Base-by-base conservation (phyloP, 2,888 invertebrate species). In the Pilophorus perplexus region DNA sequence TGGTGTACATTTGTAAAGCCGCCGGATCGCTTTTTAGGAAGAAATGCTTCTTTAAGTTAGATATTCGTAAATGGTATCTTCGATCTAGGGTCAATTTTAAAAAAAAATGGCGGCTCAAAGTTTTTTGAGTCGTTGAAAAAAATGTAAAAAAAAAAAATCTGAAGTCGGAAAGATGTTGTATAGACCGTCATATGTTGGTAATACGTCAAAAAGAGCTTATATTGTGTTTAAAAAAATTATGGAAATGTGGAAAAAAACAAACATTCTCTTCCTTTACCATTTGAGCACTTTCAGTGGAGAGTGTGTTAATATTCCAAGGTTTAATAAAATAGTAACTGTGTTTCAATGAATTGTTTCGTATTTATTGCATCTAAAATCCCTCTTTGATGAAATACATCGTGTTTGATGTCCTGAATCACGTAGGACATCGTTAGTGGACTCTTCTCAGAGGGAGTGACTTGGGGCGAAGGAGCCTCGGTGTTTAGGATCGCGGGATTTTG, bases 251-350 rank as follows among this genome's bases (percentile, higher is more conserved):
- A 64, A 25, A 25, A 46, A 46, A n/a, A n/a, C n/a, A 46, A 52
- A 67, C 67, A 65, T 60, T 69, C 67, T 67, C 67, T 69, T 67
- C 60, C 65, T 67, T 65, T 65, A 59, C 67, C 65, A 55, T 64
- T 68, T 52, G 37, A 62, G 46, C 62, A 55, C 55, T 55, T 55
- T 55, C 62, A 12, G 33, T 33, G 67, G 68, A 67, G 66, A 69
- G 67, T 64, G 48, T 60, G 50, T 64, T 67, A 68, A 66, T 65
- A 70, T 67, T 71, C 68, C 68, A 67, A 69, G 67, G 69, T 71
- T 70, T 69, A 69, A 66, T 68, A 70, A 65, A 68, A 68, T n/a
- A n/a, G 28, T 46, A 62, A 62, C 48, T 62, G 62, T 55, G 55
- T 62, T 62, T 62, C 62, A 62, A 38, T 48, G 37, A 62, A 16